Evolutionary conservation across 2,888 invertebrate genomes (phyloP).

Genomic region (Lepidocyrtoides sp.): DNA sequence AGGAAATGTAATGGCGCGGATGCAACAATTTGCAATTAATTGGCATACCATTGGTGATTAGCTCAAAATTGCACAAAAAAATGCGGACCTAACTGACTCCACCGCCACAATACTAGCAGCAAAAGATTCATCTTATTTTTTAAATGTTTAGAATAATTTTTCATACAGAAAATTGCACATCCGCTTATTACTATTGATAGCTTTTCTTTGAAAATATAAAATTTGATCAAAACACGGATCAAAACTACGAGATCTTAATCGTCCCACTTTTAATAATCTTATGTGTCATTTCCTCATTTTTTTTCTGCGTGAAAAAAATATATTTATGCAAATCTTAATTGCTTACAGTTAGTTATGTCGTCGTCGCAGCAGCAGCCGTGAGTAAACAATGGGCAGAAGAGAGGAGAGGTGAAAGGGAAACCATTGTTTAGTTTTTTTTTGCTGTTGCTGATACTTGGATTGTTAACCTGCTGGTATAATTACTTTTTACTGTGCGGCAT

Average conservation of each 20-base stretch:
- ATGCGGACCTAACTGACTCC: neutral
- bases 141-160: too few relatives aligned
- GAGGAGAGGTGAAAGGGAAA: slow-evolving; percentile 60
- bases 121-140: too few relatives aligned
- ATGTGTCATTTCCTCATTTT: slow-evolving; percentile 34
- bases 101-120: too few relatives aligned
- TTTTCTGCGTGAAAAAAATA: neutral
- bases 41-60: too few relatives aligned
- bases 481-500: neutral
- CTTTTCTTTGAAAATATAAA: neutral
- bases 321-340: slow-evolving; percentile 28
- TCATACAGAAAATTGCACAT: too few relatives aligned
- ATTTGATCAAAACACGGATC: neutral
- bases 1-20: neutral
- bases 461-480: slow-evolving; percentile 2
- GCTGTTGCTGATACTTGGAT: neutral
- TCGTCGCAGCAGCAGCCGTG: neutral
- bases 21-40: neutral
- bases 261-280: neutral
- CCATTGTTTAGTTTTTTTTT: neutral
- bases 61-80: too few relatives aligned
- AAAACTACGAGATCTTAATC: neutral
- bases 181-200: too few relatives aligned
- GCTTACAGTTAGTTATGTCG: neutral
- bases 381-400: slow-evolving; percentile 60